Evolutionary conservation across 2,797 vertebrate species (phyloP).

Genomic region (Fundulus diaphanus): DNA sequence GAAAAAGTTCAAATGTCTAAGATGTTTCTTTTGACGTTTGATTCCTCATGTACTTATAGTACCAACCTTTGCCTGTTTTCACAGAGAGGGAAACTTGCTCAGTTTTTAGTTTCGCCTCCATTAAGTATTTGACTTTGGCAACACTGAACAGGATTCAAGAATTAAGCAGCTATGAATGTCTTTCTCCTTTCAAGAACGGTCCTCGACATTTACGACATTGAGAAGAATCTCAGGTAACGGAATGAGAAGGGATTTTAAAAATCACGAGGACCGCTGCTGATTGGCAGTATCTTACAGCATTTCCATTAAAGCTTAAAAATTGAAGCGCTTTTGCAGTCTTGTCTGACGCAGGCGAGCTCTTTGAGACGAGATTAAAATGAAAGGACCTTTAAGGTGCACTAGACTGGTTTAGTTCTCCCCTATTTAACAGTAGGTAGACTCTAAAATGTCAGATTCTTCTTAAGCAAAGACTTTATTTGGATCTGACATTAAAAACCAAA

Average conservation of each 20-base stretch:
- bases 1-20: not conserved
- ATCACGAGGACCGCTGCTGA: not conserved
- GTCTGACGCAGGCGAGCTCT: not conserved
- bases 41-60: not conserved
- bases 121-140: not conserved
- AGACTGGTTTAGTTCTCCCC: not conserved
- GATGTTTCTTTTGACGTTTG: not conserved
- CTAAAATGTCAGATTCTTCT: conserved; percentile 5
- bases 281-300: not conserved
- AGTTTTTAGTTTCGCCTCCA: not conserved
- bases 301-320: not conserved
- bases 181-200: not conserved
- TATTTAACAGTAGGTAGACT: not conserved
- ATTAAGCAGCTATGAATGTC: not conserved
- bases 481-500: not conserved
- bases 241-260: not conserved
- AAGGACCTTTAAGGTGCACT: not conserved
- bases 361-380: not conserved
- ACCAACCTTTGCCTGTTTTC: not conserved
- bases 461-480: not conserved
- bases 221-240: not conserved
- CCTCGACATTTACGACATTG: not conserved
- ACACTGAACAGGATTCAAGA: not conserved
- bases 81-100: not conserved
- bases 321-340: not conserved